Percentiles rank a stretch among this genome's conserved stretches.
Evolutionary conservation across 2,797 vertebrate genomes (phyloP).

Genomic region (Leucoraja ocellata): DNA sequence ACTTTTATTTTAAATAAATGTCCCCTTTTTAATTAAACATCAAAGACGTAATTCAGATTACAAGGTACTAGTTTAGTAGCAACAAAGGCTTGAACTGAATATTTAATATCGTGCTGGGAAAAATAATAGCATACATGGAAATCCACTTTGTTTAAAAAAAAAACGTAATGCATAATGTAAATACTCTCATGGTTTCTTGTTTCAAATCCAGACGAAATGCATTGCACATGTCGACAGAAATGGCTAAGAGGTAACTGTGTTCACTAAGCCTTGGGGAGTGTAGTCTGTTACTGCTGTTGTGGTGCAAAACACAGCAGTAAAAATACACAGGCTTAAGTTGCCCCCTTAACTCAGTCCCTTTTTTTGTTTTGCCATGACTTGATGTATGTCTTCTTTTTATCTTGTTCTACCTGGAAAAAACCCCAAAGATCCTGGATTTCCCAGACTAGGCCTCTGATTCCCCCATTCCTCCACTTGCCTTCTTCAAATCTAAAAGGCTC

Average conservation of each 20-base stretch:
- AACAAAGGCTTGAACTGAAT: slow-evolving; percentile 18
- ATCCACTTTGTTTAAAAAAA: slow-evolving; percentile 18
- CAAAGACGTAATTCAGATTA: slow-evolving; percentile 11
- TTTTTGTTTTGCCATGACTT: not conserved
- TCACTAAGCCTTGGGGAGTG: not conserved
- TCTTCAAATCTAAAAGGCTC: no score
- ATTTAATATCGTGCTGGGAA: not conserved
- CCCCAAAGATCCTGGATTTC: no score
- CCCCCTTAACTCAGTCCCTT: not conserved
- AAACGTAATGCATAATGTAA: slow-evolving; percentile 24
- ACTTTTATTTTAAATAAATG: not conserved
- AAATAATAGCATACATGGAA: slow-evolving; percentile 18
- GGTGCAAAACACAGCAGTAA: not conserved
- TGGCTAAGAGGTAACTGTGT: not conserved
- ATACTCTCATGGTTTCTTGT: not conserved
- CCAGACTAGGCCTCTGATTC: no score
- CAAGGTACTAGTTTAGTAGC: slow-evolving; percentile 30
- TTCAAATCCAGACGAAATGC: not conserved
- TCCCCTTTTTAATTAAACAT: slow-evolving; percentile 20
- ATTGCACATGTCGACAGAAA: not conserved
- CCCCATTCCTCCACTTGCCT: no score
- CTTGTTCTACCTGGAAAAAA: not conserved
- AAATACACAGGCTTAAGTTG: not conserved
- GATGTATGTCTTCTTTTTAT: slow-evolving; percentile 12
- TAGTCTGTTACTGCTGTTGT: not conserved